A percentile compares a stretch with the other conserved stretches of the same genome.
Evolutionary conservation across 1,140 invertebrate genomes (phyloP).

Genomic region (Drosophila subpulchrella): DNA sequence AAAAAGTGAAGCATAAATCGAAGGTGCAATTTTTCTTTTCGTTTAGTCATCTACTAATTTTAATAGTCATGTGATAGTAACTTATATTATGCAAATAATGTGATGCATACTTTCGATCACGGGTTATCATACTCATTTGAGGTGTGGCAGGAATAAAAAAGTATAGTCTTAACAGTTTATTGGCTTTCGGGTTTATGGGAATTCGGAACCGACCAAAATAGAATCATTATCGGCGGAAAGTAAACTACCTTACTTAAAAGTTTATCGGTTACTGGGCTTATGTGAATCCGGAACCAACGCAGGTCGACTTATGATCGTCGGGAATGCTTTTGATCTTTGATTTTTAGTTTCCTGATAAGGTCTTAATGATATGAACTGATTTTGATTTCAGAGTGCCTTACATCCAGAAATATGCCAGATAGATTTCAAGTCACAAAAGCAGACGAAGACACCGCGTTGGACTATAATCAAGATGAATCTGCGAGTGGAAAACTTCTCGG

Average conservation of each 20-base stretch:
- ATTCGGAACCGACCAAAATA: constrained; percentile 2
- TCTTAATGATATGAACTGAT: constrained; percentile 4
- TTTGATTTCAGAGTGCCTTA: constrained; percentile 50
- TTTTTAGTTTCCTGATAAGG: constrained; percentile 12
- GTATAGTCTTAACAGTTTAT: background rate
- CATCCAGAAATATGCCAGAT: constrained; percentile 71
- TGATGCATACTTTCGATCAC: constrained; percentile 24
- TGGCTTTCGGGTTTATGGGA: background rate
- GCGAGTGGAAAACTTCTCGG: constrained; percentile 76
- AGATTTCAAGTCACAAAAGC: constrained; percentile 84
- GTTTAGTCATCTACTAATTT: constrained; percentile 7
- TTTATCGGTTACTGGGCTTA: constrained; percentile 7
- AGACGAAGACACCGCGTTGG: constrained; percentile 74
- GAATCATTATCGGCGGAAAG: constrained; percentile 14
- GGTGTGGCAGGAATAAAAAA: constrained; percentile 16
- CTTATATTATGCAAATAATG: constrained; percentile 32
- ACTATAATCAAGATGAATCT: constrained; percentile 76
- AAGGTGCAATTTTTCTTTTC: constrained; percentile 3
- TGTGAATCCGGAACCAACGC: constrained; percentile 2
- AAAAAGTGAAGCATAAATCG: constrained; percentile 22
- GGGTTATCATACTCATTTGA: constrained; percentile 4
- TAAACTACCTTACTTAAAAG: constrained; percentile 14
- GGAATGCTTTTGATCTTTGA: constrained; percentile 29
- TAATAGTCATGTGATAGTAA: constrained; percentile 28
- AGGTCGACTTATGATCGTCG: constrained; percentile 10